A percentile compares a stretch with the other conserved stretches of the same genome.
Evolutionary conservation across 2,113 vertebrate genomes (phyloP).

Genomic region (Forbesichthys papilliferus): DNA sequence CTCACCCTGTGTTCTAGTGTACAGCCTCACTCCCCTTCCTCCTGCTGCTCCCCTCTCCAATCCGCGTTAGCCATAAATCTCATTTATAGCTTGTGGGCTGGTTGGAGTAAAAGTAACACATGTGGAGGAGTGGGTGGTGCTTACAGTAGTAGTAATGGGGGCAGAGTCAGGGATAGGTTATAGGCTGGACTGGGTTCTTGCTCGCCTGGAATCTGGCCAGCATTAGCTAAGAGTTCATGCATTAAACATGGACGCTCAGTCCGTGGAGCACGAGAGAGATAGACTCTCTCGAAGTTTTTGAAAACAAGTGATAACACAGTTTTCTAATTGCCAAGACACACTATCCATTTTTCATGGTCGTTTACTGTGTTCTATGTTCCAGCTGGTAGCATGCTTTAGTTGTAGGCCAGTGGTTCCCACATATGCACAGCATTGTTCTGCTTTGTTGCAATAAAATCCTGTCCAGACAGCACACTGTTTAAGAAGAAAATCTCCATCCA

Average conservation of each 20-base stretch:
- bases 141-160: constrained; percentile 12
- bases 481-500: too few species aligned
- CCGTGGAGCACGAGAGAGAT: constrained; percentile 28
- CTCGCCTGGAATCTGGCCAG: constrained; percentile 64
- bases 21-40: constrained; percentile 32
- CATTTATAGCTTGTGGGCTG: constrained; percentile 67
- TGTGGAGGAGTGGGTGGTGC: constrained; percentile 47
- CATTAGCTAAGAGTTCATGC: constrained; percentile 67
- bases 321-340: constrained; percentile 26
- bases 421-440: too few species aligned
- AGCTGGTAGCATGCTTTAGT: constrained; percentile 20
- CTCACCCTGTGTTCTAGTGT: constrained; percentile 11
- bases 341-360: constrained; percentile 10
- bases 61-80: constrained; percentile 71
- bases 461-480: too few species aligned
- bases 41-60: constrained; percentile 30
- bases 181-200: constrained; percentile 58
- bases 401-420: constrained; percentile 21
- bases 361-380: constrained; percentile 28
- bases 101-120: constrained; percentile 71
- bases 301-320: constrained; percentile 13
- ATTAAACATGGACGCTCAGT: constrained; percentile 54
- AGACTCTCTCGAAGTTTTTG: constrained; percentile 18
- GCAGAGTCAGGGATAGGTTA: constrained; percentile 53
- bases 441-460: too few species aligned